Percentiles rank a stretch among this genome's conserved stretches.
phyloP scores from a whole-genome alignment of 2,888 invertebrate species.

The Chirona hameri region DNA sequence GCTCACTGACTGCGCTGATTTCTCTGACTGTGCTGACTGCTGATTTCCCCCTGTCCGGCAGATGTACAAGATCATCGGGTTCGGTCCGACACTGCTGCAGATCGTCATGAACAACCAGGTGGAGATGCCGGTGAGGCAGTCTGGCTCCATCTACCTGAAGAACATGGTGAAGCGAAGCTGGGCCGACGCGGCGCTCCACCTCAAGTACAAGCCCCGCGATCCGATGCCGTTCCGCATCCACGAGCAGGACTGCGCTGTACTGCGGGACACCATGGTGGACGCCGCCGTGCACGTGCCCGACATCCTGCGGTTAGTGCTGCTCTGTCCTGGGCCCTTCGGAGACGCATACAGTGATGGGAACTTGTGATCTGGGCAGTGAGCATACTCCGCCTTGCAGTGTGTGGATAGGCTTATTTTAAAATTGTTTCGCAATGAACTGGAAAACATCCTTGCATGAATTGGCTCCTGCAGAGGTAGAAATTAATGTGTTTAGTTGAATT shows the following conservation, averaged over 20 bases:
- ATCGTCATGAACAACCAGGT: constrained; percentile 87
- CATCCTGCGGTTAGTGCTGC: constrained; percentile 58
- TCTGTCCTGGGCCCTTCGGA: not conserved
- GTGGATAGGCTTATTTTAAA: too few species aligned
- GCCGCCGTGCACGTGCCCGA: constrained; percentile 91
- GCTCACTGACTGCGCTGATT: too few species aligned
- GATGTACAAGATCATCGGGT: constrained; percentile 94
- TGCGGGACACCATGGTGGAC: constrained; percentile 90
- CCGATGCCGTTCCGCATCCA: constrained; percentile 80
- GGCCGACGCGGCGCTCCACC: constrained; percentile 61
- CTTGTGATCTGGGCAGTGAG: too few species aligned
- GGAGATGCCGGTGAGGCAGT: constrained; percentile 89
- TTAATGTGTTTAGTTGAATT: too few species aligned
- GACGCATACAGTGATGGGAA: not conserved
- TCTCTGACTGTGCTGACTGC: constrained; percentile 35
- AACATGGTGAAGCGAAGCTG: constrained; percentile 85
- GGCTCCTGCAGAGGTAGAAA: too few species aligned
- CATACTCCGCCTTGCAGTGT: too few species aligned
- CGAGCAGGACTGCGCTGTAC: constrained; percentile 91
- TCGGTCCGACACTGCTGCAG: constrained; percentile 88
- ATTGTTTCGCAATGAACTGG: too few species aligned
- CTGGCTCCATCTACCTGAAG: constrained; percentile 92
- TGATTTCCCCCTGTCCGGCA: constrained; percentile 47
- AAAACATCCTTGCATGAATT: too few species aligned
- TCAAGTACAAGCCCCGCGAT: constrained; percentile 58